Conservation (phyloP, 2,888 invertebrate species). For the Glaucopsyche alexis region DNA sequence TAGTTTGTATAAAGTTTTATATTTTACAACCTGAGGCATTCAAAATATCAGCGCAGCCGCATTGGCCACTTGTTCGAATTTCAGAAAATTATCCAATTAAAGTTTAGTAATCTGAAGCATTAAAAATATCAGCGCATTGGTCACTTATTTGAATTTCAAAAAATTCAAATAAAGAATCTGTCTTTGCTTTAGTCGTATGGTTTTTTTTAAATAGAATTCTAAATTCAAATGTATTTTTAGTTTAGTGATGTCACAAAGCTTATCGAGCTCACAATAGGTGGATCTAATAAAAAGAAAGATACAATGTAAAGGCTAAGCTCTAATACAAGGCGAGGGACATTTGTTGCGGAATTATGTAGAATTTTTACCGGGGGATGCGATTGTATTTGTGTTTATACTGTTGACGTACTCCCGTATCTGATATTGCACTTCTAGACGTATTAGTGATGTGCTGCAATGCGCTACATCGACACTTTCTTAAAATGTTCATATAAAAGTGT, state of each 20-base stretch:
- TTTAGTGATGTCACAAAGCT: constrained; percentile 17
- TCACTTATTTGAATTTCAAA: background rate
- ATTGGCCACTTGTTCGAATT: background rate
- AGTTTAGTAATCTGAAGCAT: no score
- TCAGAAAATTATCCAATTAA: background rate
- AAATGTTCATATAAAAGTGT: background rate
- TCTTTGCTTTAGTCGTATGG: background rate
- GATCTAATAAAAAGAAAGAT: constrained; percentile 4
- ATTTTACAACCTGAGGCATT: no score
- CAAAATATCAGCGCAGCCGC: no score
- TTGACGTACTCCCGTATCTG: constrained; percentile 61
- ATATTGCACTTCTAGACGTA: constrained; percentile 60
- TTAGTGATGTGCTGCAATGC: constrained; percentile 32
- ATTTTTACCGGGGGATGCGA: constrained; percentile 39
- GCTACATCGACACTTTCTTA: constrained; percentile 31
- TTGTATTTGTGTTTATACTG: constrained; percentile 59
- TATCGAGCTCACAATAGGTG: constrained; percentile 19
- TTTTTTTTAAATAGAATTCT: constrained; percentile 6
- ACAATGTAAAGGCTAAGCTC: constrained; percentile 25
- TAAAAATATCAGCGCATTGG: background rate
- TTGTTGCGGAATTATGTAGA: constrained; percentile 32
- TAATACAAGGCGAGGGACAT: constrained; percentile 25
- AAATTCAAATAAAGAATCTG: background rate
- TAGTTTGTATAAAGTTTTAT: no score
- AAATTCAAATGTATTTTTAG: background rate